Evolutionary conservation across 2,113 vertebrate species (phyloP).

Genomic region (Neodon shergylaensis): DNA sequence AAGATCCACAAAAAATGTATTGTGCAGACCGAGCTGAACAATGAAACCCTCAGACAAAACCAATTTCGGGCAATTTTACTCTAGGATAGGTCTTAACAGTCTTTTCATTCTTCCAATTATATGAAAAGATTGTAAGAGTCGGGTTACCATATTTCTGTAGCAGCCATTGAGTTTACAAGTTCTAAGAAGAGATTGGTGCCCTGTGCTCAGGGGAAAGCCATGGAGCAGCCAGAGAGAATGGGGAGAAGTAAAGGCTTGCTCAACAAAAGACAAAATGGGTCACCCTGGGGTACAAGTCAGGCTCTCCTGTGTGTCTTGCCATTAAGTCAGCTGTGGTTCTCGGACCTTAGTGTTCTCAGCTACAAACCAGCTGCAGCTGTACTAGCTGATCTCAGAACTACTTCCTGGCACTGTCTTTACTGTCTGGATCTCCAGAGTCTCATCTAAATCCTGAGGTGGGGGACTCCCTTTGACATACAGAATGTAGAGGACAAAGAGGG

Average conservation of each 20-base stretch:
- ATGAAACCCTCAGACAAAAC: not conserved
- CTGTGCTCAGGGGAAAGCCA: not conserved
- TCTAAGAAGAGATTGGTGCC: not conserved
- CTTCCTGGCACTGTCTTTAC: not conserved
- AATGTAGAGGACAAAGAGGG: not conserved
- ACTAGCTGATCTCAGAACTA: not conserved
- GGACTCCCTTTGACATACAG: not conserved
- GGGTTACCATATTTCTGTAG: not conserved
- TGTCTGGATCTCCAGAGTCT: not conserved
- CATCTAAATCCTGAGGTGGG: not conserved
- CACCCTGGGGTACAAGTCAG: not conserved
- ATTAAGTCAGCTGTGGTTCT: not conserved
- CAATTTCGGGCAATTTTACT: not conserved
- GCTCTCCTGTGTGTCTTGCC: not conserved
- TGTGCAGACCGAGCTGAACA: not conserved
- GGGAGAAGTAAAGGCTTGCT: not conserved
- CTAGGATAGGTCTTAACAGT: not conserved
- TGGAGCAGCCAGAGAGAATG: not conserved
- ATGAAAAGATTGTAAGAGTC: not conserved
- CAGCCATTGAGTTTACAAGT: not conserved
- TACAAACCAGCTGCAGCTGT: not conserved
- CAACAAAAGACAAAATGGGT: not conserved
- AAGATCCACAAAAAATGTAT: not conserved
- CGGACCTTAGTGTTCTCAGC: not conserved
- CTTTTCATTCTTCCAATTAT: not conserved